These are phyloP conservation scores for Ericerus pela DNA, from an alignment of 1,140 invertebrate species.

Conservation along the genomic window DNA sequence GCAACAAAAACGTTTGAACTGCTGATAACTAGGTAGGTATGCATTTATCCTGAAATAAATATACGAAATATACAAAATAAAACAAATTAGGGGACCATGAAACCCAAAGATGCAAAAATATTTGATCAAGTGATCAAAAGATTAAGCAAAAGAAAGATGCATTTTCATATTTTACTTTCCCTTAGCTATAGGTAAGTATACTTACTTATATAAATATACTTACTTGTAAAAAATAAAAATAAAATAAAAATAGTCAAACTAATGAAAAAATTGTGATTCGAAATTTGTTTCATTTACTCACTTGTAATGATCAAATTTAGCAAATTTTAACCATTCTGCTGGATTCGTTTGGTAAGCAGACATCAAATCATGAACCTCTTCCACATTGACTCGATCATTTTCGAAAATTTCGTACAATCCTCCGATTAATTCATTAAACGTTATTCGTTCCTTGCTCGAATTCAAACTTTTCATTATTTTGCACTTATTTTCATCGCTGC, in stretches of 20 bases:
- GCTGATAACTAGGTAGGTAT: too few relatives aligned
- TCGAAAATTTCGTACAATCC: slow-evolving; percentile 20
- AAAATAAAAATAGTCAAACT: too few relatives aligned
- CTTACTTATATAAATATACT: neutral
- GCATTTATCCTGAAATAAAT: too few relatives aligned
- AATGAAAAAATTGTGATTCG: neutral
- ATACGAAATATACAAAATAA: too few relatives aligned
- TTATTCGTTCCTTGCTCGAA: neutral
- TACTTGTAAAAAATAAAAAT: neutral
- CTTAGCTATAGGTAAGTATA: neutral
- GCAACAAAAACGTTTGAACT: too few relatives aligned
- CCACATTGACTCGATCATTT: slow-evolving; percentile 66
- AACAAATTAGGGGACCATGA: too few relatives aligned
- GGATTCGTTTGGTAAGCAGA: slow-evolving; percentile 71
- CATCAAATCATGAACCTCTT: slow-evolving; percentile 74
- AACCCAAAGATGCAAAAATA: too few relatives aligned
- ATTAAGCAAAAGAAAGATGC: too few relatives aligned
- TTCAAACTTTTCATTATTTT: neutral
- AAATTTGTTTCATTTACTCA: slow-evolving; percentile 32
- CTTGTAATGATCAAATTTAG: slow-evolving; percentile 87
- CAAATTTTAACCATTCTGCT: slow-evolving; percentile 83
- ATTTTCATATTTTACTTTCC: too few relatives aligned
- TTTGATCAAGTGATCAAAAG: too few relatives aligned
- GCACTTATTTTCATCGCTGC: neutral
- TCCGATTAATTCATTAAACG: slow-evolving; percentile 16